Conservation (phyloP, 2,888 invertebrate species). For the Graphium colonna region DNA sequence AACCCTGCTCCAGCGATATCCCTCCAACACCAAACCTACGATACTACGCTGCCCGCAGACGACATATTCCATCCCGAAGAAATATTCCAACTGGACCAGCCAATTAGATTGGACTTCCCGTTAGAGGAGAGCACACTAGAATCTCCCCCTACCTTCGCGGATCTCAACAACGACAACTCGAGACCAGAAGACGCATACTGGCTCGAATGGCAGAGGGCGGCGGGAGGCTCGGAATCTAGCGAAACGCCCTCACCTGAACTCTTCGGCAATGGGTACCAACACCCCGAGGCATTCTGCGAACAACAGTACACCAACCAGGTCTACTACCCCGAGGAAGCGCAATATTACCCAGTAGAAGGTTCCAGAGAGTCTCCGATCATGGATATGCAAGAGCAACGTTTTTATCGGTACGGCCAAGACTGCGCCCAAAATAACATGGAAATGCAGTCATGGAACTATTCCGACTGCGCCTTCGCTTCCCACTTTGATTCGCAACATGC, state of each 20-base stretch:
- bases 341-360: constrained; percentile 60
- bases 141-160: constrained; percentile 85
- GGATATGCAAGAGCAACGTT: constrained; percentile 61
- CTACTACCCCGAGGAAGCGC: constrained; percentile 68
- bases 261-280: constrained; percentile 61
- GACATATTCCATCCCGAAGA: constrained; percentile 89
- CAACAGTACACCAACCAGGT: constrained; percentile 56
- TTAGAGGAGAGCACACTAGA: constrained; percentile 73
- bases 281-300: constrained; percentile 62
- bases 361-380: constrained; percentile 56
- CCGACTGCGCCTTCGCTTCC: constrained; percentile 58
- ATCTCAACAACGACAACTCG: constrained; percentile 86
- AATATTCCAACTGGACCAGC: constrained; percentile 88
- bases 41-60: constrained; percentile 81
- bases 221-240: constrained; percentile 70
- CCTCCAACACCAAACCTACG: constrained; percentile 72
- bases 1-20: constrained; percentile 47
- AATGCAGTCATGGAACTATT: constrained; percentile 60
- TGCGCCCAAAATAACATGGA: constrained; percentile 55
- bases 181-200: constrained; percentile 81
- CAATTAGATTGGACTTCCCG: constrained; percentile 82
- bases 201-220: constrained; percentile 78
- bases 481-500: constrained; percentile 58
- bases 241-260: constrained; percentile 81
- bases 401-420: constrained; percentile 60